A percentile compares a stretch with the other conserved stretches of the same genome.
Conservation (phyloP, 2,888 invertebrate genomes). For the Aphidius colemani region DNA sequence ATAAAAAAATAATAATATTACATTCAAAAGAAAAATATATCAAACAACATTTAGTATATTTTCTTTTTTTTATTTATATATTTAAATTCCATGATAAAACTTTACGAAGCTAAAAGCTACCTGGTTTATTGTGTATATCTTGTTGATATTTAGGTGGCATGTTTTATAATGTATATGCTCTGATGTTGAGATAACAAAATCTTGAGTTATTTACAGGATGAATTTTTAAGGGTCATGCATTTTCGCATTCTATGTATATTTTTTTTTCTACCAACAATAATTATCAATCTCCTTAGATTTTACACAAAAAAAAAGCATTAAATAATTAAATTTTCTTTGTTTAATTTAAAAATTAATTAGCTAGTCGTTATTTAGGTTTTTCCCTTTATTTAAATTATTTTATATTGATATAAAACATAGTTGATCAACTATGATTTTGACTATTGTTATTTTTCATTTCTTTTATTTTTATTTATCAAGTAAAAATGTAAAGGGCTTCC, state of each 20-base stretch:
- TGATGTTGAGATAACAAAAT: constrained; percentile 42
- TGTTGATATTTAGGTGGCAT: constrained; percentile 19
- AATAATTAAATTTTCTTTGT: background rate
- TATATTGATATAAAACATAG: too few species aligned
- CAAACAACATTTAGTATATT: background rate
- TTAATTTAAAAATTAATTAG: too few species aligned
- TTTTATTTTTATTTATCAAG: too few species aligned
- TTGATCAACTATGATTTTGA: too few species aligned
- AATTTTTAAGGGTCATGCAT: background rate
- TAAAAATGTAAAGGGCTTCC: too few species aligned
- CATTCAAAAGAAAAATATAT: background rate
- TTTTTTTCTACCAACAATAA: constrained; percentile 11
- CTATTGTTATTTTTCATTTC: too few species aligned
- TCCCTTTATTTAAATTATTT: too few species aligned
- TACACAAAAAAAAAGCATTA: background rate
- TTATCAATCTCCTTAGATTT: constrained; percentile 9
- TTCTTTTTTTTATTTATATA: background rate
- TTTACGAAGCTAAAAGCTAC: constrained; percentile 35
- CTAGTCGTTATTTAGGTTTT: too few species aligned
- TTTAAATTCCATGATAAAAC: constrained; percentile 7
- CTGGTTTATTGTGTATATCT: constrained; percentile 35
- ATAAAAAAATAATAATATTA: background rate
- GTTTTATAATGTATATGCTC: background rate
- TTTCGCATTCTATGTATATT: constrained; percentile 7
- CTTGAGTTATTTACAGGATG: constrained; percentile 46